Conservation (phyloP, 2,888 invertebrate genomes). For the Leptopterna dolabrata region DNA sequence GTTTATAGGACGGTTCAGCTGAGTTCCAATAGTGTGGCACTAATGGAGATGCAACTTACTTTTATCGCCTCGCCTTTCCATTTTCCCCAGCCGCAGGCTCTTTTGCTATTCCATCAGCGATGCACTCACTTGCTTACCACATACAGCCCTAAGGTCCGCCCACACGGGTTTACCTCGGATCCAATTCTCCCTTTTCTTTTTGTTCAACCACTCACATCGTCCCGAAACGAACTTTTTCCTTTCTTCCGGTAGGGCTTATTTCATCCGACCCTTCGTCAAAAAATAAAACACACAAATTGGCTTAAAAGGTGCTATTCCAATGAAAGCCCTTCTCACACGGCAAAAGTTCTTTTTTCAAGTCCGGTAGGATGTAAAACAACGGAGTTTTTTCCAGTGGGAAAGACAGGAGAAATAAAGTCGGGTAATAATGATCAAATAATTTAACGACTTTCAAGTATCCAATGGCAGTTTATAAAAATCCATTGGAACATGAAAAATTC, state of each 20-base stretch:
- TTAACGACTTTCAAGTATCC: too few species aligned
- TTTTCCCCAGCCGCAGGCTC: background rate
- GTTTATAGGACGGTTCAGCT: background rate
- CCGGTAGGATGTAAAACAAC: conserved; percentile 1
- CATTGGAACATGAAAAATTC: too few species aligned
- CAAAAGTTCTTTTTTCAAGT: background rate
- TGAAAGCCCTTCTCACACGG: background rate
- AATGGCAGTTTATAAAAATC: too few species aligned
- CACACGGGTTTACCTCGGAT: background rate
- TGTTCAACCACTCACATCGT: conserved; percentile 1
- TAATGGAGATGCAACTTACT: conserved; percentile 9
- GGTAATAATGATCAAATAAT: too few species aligned
- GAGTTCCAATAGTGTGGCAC: background rate
- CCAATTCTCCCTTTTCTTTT: background rate
- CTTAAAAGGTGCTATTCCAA: conserved; percentile 27
- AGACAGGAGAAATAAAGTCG: too few species aligned
- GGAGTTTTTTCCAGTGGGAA: background rate
- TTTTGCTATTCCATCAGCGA: background rate
- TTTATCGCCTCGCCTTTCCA: background rate
- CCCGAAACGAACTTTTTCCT: background rate
- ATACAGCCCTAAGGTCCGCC: background rate
- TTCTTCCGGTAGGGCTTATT: background rate
- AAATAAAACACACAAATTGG: conserved; percentile 8
- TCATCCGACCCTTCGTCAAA: background rate
- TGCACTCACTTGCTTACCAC: conserved; percentile 3